phyloP scores from a whole-genome alignment of 2,113 vertebrate species.

The Naja naja region DNA sequence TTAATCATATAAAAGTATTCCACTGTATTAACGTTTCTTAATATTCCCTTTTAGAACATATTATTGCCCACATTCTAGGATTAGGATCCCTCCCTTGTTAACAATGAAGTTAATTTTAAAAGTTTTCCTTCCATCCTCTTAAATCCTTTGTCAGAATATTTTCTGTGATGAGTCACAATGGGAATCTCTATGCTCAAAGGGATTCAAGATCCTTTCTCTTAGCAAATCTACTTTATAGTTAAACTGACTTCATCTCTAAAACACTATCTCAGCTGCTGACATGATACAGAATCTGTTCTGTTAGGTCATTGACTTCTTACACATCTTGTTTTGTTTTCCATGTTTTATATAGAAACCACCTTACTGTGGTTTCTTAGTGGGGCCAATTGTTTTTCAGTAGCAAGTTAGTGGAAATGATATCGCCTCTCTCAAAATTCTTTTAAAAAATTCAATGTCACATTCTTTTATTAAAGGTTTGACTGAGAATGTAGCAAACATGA shows the following conservation, averaged over 20 bases:
- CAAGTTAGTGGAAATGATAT: background rate
- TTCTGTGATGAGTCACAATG: constrained; percentile 55
- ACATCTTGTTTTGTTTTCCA: background rate
- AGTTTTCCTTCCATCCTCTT: constrained; percentile 24
- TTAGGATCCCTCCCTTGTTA: constrained; percentile 22
- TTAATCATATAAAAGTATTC: background rate
- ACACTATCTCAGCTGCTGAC: constrained; percentile 32
- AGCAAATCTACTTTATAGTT: constrained; percentile 29
- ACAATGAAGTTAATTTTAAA: constrained; percentile 26
- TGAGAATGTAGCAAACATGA: background rate
- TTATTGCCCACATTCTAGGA: background rate
- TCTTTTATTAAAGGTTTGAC: background rate
- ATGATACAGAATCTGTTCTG: constrained; percentile 14
- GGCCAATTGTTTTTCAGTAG: background rate
- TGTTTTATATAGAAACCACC: background rate
- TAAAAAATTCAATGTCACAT: background rate
- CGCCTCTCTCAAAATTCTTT: background rate
- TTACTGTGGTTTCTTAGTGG: background rate
- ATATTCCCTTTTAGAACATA: constrained; percentile 36
- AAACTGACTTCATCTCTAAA: constrained; percentile 39
- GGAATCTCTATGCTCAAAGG: constrained; percentile 37
- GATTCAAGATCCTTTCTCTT: constrained; percentile 34
- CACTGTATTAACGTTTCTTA: constrained; percentile 1
- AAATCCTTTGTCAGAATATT: constrained; percentile 21
- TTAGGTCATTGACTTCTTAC: constrained; percentile 1